These are phyloP conservation scores for Clavelina lepadiformis DNA, from an alignment of 23 tunicate genomes.

Conservation along the genomic window DNA sequence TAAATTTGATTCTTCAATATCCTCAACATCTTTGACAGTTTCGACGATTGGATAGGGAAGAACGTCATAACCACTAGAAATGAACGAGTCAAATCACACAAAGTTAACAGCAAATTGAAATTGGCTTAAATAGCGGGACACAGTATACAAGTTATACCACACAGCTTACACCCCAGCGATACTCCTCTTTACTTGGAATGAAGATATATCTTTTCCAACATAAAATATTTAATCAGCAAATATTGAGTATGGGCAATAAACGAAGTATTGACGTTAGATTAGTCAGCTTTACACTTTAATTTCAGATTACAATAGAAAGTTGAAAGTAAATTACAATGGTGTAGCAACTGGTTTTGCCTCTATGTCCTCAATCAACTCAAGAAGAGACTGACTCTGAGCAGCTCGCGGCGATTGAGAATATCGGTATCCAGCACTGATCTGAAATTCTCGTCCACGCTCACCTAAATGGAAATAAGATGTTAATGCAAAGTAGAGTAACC, in stretches of 20 bases:
- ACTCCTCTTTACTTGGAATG: too few species aligned
- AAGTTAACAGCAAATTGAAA: neutral
- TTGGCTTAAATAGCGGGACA: too few species aligned
- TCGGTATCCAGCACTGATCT: slow-evolving; percentile 61
- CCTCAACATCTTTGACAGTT: slow-evolving; percentile 13
- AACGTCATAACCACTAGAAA: slow-evolving; percentile 67
- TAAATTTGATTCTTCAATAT: slow-evolving; percentile 4
- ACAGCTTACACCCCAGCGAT: too few species aligned
- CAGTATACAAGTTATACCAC: too few species aligned
- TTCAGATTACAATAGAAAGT: too few species aligned
- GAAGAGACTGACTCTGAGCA: slow-evolving; percentile 40
- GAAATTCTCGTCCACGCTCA: slow-evolving; percentile 74
- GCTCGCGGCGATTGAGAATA: slow-evolving; percentile 13
- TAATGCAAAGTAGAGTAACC: too few species aligned
- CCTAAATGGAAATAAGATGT: too few species aligned
- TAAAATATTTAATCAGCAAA: too few species aligned
- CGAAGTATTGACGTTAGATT: too few species aligned
- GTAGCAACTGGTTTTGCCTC: slow-evolving; percentile 64
- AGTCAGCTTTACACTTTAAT: too few species aligned
- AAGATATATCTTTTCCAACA: too few species aligned
- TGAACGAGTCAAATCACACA: neutral
- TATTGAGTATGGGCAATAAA: too few species aligned
- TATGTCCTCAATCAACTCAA: slow-evolving; percentile 68
- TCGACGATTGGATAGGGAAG: slow-evolving; percentile 64
- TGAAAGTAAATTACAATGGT: slow-evolving; percentile 85